Base-by-base conservation (phyloP, 1,140 invertebrate genomes). In the Penaeus japonicus region DNA sequence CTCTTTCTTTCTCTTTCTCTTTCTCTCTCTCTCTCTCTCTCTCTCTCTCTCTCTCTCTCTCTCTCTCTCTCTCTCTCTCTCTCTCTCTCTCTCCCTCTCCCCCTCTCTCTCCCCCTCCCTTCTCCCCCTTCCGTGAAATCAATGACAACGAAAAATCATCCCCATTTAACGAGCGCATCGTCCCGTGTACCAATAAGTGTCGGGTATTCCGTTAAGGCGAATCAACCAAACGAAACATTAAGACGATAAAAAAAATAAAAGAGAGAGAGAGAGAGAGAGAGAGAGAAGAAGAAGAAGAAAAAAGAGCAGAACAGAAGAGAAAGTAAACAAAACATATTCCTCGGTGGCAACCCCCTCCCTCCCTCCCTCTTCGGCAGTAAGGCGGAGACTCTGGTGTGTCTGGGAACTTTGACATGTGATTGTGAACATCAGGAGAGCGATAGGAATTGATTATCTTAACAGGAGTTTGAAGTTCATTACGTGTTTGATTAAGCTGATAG, bases 401-500 rank as follows among this genome's bases (percentile, higher is more conserved):
- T 84, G 59, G 59, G 39, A 70, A 70, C 80, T 22, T 59, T 73
- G 24, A 32, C 55, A 30, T 39, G 77, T 18, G 17, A 47, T 39
- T 1, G 24, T 4, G 65, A 15, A 54, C 27, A 18, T 22, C 22
- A 35, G 73, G 70, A 39, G 4, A 32, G 75, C n/a, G 84, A 59
- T 78, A 32, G 35, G 27, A 53, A 78, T 77, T 73, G 59, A 77
- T 85, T 85, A 78, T 77, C 84, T 77, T 54, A 32, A 75, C 84
- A 77, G 70, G 84, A 85, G 62, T 77, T 85, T 77, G 47, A 77
- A 85, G 54, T 54, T 85, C 54, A 57, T 57, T 77, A 84, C 82
- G 53, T 53, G 59, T 84, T 35, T 77, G 70, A 85, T 85, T 10
- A 18, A 17, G 1, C 18, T 55, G 84, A 77, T 77, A 77, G 77